These are phyloP conservation scores for Lysandra coridon DNA, from an alignment of 2,888 invertebrate genomes.

Conservation along the genomic window DNA sequence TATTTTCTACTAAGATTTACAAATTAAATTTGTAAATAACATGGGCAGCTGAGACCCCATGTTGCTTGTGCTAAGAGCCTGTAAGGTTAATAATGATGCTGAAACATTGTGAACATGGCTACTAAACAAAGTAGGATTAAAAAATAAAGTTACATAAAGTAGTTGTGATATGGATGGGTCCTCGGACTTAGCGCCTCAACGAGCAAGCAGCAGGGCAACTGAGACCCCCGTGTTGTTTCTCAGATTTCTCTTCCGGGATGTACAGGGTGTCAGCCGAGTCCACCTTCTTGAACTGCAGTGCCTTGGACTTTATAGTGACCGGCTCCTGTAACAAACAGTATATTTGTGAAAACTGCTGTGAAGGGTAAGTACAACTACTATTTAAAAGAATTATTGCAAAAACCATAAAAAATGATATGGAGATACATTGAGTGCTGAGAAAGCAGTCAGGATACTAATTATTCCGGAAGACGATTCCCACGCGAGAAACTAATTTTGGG, in stretches of 20 bases:
- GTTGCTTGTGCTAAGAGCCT: background rate
- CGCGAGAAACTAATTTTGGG: background rate
- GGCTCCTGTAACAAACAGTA: slow-evolving; percentile 61
- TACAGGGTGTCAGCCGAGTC: slow-evolving; percentile 70
- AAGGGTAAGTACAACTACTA: background rate
- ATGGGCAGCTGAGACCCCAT: background rate
- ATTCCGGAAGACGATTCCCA: background rate
- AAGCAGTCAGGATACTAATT: background rate
- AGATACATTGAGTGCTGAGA: too few species aligned
- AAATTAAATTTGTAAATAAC: background rate
- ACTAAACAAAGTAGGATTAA: background rate
- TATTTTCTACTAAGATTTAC: background rate
- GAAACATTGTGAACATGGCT: background rate
- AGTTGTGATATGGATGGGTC: background rate
- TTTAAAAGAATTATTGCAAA: background rate
- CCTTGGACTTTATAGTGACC: slow-evolving; percentile 68
- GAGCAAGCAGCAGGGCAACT: background rate
- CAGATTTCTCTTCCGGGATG: slow-evolving; percentile 54
- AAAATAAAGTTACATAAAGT: background rate
- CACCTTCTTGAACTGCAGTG: slow-evolving; percentile 69
- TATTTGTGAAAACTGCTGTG: background rate
- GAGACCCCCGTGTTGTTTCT: slow-evolving; percentile 37
- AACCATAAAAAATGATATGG: background rate
- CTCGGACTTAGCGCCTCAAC: background rate
- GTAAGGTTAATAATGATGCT: background rate